Percentiles rank a stretch among this genome's conserved stretches.
These are phyloP conservation scores for Lucifuga dentata DNA, from an alignment of 2,113 vertebrate genomes.

Conservation along the genomic window DNA sequence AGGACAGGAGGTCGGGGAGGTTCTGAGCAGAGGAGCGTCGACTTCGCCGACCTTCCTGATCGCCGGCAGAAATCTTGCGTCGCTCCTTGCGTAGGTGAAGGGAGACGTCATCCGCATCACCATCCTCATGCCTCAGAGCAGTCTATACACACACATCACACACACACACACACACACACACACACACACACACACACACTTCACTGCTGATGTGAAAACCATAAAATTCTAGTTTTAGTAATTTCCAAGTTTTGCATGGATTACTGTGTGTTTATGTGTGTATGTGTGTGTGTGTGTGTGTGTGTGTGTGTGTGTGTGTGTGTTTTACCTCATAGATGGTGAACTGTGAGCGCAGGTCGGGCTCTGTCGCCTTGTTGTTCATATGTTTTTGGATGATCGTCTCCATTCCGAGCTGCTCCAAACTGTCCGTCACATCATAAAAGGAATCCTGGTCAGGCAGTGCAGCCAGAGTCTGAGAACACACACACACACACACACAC, in stretches of 20 bases:
- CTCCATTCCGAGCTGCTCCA: constrained; percentile 95
- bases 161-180: not conserved
- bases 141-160: constrained; percentile 84
- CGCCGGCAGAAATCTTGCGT: constrained; percentile 78
- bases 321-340: constrained; percentile 87
- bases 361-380: constrained; percentile 81
- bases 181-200: not conserved
- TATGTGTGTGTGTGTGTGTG: not conserved
- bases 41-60: constrained; percentile 86
- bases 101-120: constrained; percentile 77
- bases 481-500: not conserved
- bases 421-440: constrained; percentile 92
- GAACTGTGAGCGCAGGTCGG: constrained; percentile 89
- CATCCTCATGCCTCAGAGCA: constrained; percentile 89
- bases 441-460: constrained; percentile 97
- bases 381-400: constrained; percentile 86
- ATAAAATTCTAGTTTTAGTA: too few species aligned
- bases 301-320: not conserved
- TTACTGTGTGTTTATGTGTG: too few species aligned
- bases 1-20: constrained; percentile 56
- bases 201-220: too few species aligned
- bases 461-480: constrained; percentile 86
- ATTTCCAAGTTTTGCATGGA: too few species aligned
- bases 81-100: constrained; percentile 85
- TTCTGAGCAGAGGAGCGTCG: constrained; percentile 81